A percentile compares a stretch with the other conserved stretches of the same genome.
Evolutionary conservation across 2,888 invertebrate species (phyloP).

Genomic region (Tetramorium bicarinatum): DNA sequence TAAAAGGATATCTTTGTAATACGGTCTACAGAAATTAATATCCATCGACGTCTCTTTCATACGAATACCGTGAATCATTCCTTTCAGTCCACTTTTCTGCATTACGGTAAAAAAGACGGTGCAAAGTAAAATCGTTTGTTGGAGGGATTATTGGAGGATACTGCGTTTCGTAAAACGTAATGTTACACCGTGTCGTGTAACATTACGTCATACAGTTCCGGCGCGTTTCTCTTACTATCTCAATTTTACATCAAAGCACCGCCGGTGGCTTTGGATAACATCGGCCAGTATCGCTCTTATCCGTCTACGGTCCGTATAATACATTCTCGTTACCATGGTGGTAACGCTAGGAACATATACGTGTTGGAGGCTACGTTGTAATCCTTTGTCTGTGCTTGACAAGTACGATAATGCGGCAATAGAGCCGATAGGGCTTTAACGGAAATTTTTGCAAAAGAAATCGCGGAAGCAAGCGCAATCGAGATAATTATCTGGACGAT

Average conservation of each 20-base stretch:
- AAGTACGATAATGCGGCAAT: constrained; percentile 39
- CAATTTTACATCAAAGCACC: constrained; percentile 46
- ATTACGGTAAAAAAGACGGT: neutral
- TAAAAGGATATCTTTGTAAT: constrained; percentile 13
- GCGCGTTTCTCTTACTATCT: constrained; percentile 25
- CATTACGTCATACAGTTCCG: neutral
- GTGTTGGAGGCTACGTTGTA: constrained; percentile 32
- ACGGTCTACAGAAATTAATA: constrained; percentile 27
- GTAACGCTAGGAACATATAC: constrained; percentile 19
- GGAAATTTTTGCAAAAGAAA: neutral
- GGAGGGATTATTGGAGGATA: neutral
- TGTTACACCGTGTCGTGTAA: constrained; percentile 30
- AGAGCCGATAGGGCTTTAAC: neutral
- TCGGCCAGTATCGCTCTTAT: constrained; percentile 39
- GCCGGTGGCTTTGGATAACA: constrained; percentile 38
- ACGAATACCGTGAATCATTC: constrained; percentile 1
- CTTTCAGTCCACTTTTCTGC: neutral
- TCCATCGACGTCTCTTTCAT: neutral
- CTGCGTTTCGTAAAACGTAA: constrained; percentile 7
- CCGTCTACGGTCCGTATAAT: constrained; percentile 43
- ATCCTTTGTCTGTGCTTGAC: constrained; percentile 50
- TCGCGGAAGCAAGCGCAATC: constrained; percentile 11
- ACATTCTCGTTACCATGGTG: constrained; percentile 21
- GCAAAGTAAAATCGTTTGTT: constrained; percentile 19
- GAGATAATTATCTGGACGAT: constrained; percentile 14